Evolutionary conservation across 2,797 vertebrate species (phyloP).

Genomic region (Acrossocheilus fasciatus): DNA sequence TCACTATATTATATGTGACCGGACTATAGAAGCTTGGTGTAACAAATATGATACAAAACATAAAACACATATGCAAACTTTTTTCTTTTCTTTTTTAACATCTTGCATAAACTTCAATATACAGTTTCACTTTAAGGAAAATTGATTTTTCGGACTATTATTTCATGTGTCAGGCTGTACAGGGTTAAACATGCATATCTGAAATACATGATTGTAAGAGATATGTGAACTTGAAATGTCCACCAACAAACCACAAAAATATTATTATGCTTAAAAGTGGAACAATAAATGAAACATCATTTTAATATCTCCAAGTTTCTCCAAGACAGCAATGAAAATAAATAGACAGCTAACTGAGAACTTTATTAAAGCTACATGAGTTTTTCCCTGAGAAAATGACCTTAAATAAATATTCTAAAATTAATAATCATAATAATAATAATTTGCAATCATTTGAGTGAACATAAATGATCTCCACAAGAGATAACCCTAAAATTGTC

Average conservation of each 20-base stretch:
- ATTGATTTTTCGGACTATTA: not conserved
- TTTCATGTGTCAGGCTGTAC: not conserved
- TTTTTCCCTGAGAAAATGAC: not conserved
- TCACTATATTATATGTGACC: not conserved
- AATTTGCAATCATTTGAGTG: not conserved
- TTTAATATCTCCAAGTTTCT: not conserved
- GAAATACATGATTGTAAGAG: not conserved
- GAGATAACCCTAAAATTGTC: not conserved
- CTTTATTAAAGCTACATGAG: not conserved
- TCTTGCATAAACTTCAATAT: not conserved
- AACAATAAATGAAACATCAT: not conserved
- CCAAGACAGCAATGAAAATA: not conserved
- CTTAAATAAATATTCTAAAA: not conserved
- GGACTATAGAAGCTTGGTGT: not conserved
- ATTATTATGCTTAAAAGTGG: not conserved
- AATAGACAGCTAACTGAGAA: not conserved
- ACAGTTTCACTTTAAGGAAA: not conserved
- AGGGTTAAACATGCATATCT: not conserved
- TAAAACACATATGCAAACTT: not conserved
- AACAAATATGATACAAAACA: not conserved
- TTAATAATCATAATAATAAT: not conserved
- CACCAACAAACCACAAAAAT: slow-evolving; percentile 2
- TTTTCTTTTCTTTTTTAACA: too few species aligned
- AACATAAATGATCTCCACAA: not conserved
- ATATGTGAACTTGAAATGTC: not conserved